Percentiles rank a stretch among this genome's conserved stretches.
Conservation (phyloP, 1,140 invertebrate genomes). For the Zaprionus africanus region DNA sequence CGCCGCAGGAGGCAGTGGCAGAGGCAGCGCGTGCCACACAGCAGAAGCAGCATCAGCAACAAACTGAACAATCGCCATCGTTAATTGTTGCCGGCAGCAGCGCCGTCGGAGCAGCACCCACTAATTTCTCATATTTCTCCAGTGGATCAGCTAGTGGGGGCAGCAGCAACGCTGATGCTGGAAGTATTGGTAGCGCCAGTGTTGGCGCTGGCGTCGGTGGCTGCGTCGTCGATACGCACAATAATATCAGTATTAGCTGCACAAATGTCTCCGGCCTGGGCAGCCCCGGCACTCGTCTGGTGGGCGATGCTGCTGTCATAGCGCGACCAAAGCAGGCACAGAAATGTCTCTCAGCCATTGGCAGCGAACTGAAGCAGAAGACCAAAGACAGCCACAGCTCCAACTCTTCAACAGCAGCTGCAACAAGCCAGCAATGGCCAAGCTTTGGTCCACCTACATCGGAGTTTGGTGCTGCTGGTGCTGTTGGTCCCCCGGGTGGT, state of each 20-base stretch:
- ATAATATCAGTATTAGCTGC: slow-evolving; percentile 84
- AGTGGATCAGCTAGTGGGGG: slow-evolving; percentile 59
- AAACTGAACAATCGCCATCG: slow-evolving; percentile 6
- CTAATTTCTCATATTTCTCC: slow-evolving; percentile 79
- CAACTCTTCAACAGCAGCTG: background rate
- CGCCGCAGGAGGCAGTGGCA: slow-evolving; percentile 73
- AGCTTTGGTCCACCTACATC: slow-evolving; percentile 48
- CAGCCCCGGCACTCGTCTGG: slow-evolving; percentile 54
- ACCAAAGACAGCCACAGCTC: slow-evolving; percentile 68
- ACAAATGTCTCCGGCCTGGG: slow-evolving; percentile 63
- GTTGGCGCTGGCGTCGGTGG: slow-evolving; percentile 6
- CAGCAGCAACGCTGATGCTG: slow-evolving; percentile 3
- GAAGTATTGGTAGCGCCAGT: slow-evolving; percentile 13
- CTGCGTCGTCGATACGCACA: slow-evolving; percentile 65
- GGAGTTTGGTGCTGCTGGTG: slow-evolving; percentile 39
- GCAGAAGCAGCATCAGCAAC: slow-evolving; percentile 49
- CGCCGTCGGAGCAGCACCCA: slow-evolving; percentile 27
- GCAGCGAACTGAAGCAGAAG: slow-evolving; percentile 82
- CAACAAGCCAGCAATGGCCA: slow-evolving; percentile 57
- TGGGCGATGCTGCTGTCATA: slow-evolving; percentile 73
- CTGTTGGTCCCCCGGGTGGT: slow-evolving; percentile 10
- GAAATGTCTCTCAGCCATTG: slow-evolving; percentile 80
- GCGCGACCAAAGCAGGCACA: slow-evolving; percentile 72
- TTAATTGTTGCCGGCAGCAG: slow-evolving; percentile 22
- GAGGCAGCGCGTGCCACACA: slow-evolving; percentile 74